A percentile compares a stretch with the other conserved stretches of the same genome.
These are phyloP conservation scores for Nixonia krombeini DNA, from an alignment of 1,140 invertebrate species.

Conservation along the genomic window DNA sequence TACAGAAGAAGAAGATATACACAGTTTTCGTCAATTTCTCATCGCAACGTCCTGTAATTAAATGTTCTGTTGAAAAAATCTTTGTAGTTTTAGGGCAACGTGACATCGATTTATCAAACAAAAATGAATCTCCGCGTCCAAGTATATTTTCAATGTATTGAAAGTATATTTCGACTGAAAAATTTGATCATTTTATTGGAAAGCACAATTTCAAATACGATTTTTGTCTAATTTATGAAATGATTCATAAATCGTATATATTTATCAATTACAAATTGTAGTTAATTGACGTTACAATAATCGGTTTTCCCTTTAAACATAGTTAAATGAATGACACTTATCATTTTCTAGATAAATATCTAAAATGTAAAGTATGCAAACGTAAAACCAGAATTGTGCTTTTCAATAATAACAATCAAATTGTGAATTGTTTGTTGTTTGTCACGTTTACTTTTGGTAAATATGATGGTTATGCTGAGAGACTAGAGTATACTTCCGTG, in stretches of 20 bases:
- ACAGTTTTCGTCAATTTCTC: slow-evolving; percentile 29
- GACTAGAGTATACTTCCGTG: no score
- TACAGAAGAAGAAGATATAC: no score
- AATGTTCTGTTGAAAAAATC: neutral
- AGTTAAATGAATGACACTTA: no score
- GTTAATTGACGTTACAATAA: no score
- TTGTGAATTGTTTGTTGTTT: slow-evolving; percentile 24
- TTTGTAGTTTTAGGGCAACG: slow-evolving; percentile 38
- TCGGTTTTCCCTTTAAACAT: no score
- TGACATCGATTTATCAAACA: slow-evolving; percentile 9
- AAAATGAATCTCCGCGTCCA: no score
- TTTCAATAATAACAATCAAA: slow-evolving; percentile 19
- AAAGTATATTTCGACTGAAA: neutral
- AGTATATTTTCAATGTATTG: neutral
- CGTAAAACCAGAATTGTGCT: slow-evolving; percentile 15
- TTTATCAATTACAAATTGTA: no score
- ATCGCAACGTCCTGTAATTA: no score
- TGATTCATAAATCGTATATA: no score
- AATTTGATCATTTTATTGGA: neutral
- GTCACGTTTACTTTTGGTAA: neutral
- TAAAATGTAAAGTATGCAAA: no score
- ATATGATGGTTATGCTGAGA: no score
- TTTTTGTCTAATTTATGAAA: slow-evolving; percentile 5
- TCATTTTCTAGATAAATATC: no score
- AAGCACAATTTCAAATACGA: slow-evolving; percentile 11